phyloP scores from a whole-genome alignment of 2,797 vertebrate species.

The Sebastes nivosus region DNA sequence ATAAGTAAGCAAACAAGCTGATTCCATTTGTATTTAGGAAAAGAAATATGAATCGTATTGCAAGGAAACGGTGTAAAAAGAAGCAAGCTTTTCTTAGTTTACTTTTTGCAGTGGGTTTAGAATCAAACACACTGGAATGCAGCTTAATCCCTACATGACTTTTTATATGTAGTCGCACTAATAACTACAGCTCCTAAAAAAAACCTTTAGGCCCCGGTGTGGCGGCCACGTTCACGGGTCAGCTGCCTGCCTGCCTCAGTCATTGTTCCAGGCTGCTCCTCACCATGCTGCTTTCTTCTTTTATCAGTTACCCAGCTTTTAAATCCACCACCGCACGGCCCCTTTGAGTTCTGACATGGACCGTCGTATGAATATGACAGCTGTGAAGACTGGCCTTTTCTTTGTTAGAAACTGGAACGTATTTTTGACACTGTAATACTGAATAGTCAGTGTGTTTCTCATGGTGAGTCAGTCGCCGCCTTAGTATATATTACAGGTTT shows the following conservation, averaged over 20 bases:
- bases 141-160: background rate
- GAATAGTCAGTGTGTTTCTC: constrained; percentile 16
- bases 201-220: background rate
- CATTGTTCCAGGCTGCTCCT: constrained; percentile 19
- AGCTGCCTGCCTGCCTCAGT: background rate
- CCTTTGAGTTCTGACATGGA: background rate
- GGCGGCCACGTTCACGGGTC: constrained; percentile 12
- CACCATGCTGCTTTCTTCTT: constrained; percentile 18
- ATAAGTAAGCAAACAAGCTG: background rate
- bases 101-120: background rate
- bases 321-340: background rate
- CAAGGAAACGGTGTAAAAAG: background rate
- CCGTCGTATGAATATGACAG: constrained; percentile 13
- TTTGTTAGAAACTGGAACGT: background rate
- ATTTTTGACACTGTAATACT: background rate
- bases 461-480: background rate
- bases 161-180: background rate
- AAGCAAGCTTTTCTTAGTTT: background rate
- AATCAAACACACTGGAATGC: constrained; percentile 13
- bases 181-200: constrained; percentile 9
- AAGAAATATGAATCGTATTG: background rate
- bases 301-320: constrained; percentile 5
- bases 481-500: background rate
- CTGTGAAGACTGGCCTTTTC: constrained; percentile 12
- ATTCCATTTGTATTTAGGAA: background rate